Base-by-base conservation (phyloP, 1,140 invertebrate genomes). In the Hyphantria cunea region DNA sequence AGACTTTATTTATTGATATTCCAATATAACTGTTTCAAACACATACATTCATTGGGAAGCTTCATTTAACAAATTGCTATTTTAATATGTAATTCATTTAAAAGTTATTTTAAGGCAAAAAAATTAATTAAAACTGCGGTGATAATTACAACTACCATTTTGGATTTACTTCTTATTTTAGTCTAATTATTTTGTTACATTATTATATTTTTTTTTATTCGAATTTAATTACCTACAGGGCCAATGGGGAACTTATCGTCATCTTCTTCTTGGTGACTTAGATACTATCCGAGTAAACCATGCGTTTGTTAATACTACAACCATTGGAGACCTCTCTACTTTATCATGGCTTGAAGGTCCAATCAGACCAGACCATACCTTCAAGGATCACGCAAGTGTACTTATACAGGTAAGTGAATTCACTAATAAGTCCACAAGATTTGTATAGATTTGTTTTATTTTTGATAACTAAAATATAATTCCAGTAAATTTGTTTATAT, bases 241-340 rank as follows among this genome's bases (percentile, higher is more conserved):
- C 11, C 92, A 93, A 86, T 98, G 97, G 93, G 96, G 96, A 10
- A 95, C 94, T 25, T 95, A 97, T 68, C 94, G 97, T 64, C 93
- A 97, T 79, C 78, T 95, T 6, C 79, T 92, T 9, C 67, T 95
- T 0, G 80, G 88, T 13, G 84, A 89, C 13, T 41, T 87, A 5
- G 66, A 86, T 39, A 87, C 87, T 3, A 82, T 92, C 8, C 80
- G 74, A 34, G 90, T 90, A 0, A 78, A 92, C 51, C 95, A 98
- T 89, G 95, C 94, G 0, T 97, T 93, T 80, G 94, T 95, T 0
- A 97, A 98, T 85, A 94, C 95, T 0, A 68, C 93, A 0, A 94
- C 95, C 6, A 93, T 95, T 68, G 97, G 97, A 50, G 98, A 99
- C 84, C 88, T 99, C 13, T 95, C 95, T 0, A 95, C 95, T 34